Evolutionary conservation across 1,140 invertebrate species (phyloP).

Genomic region (Aphelinus certus): DNA sequence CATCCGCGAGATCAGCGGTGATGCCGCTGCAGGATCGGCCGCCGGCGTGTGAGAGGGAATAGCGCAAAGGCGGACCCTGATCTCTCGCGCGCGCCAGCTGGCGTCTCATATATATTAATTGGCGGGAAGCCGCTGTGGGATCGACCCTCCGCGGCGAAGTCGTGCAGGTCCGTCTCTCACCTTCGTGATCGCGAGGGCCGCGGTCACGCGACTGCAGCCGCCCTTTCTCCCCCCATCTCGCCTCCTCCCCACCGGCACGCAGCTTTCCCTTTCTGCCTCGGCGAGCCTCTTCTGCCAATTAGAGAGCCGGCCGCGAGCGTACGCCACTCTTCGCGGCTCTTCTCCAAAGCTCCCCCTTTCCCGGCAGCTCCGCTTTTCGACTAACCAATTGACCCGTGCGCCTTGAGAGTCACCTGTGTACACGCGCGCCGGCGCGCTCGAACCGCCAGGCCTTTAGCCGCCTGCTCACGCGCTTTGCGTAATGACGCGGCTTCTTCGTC

Average conservation of each 20-base stretch:
- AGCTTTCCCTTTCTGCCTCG: conserved; percentile 9
- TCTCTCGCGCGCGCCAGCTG: no score
- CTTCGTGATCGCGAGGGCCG: conserved; percentile 21
- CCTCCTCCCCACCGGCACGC: no score
- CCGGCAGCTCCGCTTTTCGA: not conserved
- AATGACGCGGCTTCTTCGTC: not conserved
- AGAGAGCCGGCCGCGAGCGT: conserved; percentile 1
- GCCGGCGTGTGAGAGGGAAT: not conserved
- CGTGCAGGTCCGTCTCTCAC: conserved; percentile 31
- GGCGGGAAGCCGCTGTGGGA: not conserved
- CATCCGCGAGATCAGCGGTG: no score
- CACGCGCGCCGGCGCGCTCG: not conserved
- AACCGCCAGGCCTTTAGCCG: not conserved
- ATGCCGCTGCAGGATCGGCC: not conserved
- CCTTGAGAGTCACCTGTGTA: conserved; percentile 3
- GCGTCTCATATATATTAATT: no score
- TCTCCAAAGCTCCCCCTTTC: not conserved
- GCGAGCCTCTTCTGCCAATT: conserved; percentile 25
- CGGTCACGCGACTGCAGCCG: conserved; percentile 19
- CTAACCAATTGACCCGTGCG: conserved; percentile 12
- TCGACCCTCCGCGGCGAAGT: conserved; percentile 45
- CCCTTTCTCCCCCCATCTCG: conserved; percentile 8
- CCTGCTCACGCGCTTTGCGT: not conserved
- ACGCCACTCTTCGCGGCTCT: not conserved
- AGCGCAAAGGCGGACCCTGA: conserved; percentile 18